Base-by-base conservation (phyloP, 2,797 vertebrate genomes). In the Aotus griseimembra region DNA sequence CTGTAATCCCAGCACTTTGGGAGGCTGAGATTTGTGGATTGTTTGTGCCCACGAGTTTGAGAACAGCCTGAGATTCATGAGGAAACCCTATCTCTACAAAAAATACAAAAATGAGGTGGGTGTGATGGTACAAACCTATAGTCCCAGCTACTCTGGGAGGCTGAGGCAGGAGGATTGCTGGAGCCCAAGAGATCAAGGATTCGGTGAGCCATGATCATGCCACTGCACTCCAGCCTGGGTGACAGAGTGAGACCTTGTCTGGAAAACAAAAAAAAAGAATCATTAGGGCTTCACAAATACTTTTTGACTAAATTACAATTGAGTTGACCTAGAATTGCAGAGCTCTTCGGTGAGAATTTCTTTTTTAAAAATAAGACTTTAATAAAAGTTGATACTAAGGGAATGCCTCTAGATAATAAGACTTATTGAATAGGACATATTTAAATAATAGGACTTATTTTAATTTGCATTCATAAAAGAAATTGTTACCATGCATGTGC, bases 391-490 rank as follows among this genome's bases (percentile, higher is more conserved):
- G 70, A 72, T 67, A 50, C 4, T n/a, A 36, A 81, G 0, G 2
- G 88, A 80, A 95, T 90, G 13, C 10, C 30, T 70, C 13, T 80
- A 94, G 73, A 80, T 70, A 57, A 67, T 67, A 67, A n/a, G 15
- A 64, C 61, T 33, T 33, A 33, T 17, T 33, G 57, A 76, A 84
- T 64, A 87, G 2, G 20, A 22, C 8, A 80, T 93, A 89, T 67
- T 96, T 96, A 67, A 67, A 67, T 57, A 76, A 84, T 57, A 89
- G 2, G 33, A 22, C 8, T 86, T 93, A 84, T 61, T 96, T 96
- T 94, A 30, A 96, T 84, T 97, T 89, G 13, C 17, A 93, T 50
- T 97, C 15, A 95, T 89, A 88, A 84, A 46, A 86, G 14, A 97
- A 96, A 91, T 36, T 93, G 41, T 55, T 90, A 77, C 5, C 22